Conservation (phyloP, 1,140 invertebrate genomes). For the Ceratitis capitata region DNA sequence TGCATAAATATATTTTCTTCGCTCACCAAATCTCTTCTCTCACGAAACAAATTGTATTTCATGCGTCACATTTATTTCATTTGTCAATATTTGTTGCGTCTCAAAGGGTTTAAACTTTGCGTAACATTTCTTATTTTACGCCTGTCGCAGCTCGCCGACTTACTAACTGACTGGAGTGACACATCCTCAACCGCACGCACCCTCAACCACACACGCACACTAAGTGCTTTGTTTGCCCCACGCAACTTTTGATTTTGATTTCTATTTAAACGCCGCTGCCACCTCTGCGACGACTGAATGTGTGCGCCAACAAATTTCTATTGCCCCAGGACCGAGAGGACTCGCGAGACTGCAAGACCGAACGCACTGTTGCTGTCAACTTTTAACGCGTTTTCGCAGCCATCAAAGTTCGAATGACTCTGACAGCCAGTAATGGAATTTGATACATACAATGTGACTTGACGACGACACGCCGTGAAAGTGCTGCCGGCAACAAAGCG, state of each 20-base stretch:
- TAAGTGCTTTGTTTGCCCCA: not conserved
- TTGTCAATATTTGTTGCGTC: not conserved
- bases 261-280: not conserved
- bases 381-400: constrained; percentile 4
- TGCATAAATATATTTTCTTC: not conserved
- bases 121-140: not conserved
- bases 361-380: not conserved
- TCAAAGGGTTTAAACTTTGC: not conserved
- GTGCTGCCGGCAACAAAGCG: not conserved
- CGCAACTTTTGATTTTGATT: not conserved
- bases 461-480: not conserved
- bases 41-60: not conserved
- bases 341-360: not conserved
- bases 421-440: constrained; percentile 27
- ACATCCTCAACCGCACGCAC: not conserved
- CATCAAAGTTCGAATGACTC: constrained; percentile 25
- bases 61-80: not conserved
- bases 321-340: not conserved
- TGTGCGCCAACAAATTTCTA: not conserved
- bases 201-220: not conserved
- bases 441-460: constrained; percentile 9
- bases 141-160: not conserved
- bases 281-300: not conserved
- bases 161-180: not conserved
- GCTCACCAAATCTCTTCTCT: not conserved